Evolutionary conservation across 2,797 vertebrate genomes (phyloP).

Genomic region (Lagocephalus sceleratus): DNA sequence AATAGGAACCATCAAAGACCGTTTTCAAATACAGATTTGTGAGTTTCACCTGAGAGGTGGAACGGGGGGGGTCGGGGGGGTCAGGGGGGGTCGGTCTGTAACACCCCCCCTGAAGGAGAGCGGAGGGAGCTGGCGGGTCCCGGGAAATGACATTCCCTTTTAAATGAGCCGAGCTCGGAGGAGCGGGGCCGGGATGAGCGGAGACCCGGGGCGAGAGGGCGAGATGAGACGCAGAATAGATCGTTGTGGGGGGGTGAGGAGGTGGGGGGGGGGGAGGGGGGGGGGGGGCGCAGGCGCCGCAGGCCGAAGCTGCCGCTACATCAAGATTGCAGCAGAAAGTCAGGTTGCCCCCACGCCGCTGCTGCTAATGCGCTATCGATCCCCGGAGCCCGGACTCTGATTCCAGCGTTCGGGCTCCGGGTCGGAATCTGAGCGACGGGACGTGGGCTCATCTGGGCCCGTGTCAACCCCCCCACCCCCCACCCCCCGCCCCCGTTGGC

Average conservation of each 20-base stretch:
- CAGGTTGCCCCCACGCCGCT: slow-evolving; percentile 33
- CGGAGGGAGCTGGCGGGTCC: slow-evolving; percentile 3
- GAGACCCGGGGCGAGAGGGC: slow-evolving; percentile 36
- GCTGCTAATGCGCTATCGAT: slow-evolving; percentile 71
- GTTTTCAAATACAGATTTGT: too few species aligned
- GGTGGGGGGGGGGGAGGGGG: too few species aligned
- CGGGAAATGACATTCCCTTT: slow-evolving; percentile 36
- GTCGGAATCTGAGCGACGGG: not conserved
- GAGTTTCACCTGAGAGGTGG: too few species aligned
- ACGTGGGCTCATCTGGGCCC: too few species aligned
- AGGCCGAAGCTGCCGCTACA: slow-evolving; percentile 39
- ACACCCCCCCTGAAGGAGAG: too few species aligned
- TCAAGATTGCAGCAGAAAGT: slow-evolving; percentile 41
- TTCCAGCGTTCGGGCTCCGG: slow-evolving; percentile 21
- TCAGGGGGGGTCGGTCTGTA: too few species aligned
- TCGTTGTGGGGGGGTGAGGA: slow-evolving; percentile 36
- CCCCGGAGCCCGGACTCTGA: slow-evolving; percentile 35
- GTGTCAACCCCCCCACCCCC: too few species aligned
- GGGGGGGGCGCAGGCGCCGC: slow-evolving; percentile 3
- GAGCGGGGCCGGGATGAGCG: slow-evolving; percentile 29
- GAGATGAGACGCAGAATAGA: slow-evolving; percentile 59
- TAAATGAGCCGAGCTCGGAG: slow-evolving; percentile 41
- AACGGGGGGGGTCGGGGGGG: too few species aligned
- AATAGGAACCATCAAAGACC: too few species aligned
- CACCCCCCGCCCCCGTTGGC: too few species aligned